Base-by-base conservation (phyloP, 2,888 invertebrate species). In the Masnerella sp. region DNA sequence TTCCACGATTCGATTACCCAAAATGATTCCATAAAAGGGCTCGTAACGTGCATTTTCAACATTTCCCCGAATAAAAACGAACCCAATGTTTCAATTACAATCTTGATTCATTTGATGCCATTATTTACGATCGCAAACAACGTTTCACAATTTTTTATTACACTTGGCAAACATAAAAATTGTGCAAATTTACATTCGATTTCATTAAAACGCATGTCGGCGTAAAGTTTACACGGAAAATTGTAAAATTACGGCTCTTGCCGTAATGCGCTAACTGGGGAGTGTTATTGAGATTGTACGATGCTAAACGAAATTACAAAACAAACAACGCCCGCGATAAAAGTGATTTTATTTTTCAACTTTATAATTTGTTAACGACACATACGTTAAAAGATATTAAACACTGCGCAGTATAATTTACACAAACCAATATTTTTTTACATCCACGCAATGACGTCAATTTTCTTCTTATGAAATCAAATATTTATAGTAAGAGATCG, bases 1-100 rank as follows among this genome's bases (percentile, higher is more conserved):
- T 69, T 61, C 54, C 45, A 11, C 20, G 47, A 69, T 61, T 69
- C 54, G 40, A 69, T 61, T 69, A 69, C 43, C 61, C 47, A 47
- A 69, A 69, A 36, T 47, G 61, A 69, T 30, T 54, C 22, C 11
- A 42, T 54, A 47, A 69, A 69, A 61, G 52, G 40, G 47, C 54
- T 34, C 42, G 54, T 43, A 61, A 61, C 34, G 47, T 52, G 69
- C 51, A 69, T 61, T 54, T 69, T 52, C n/a, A 69, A 36, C 47
- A 36, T 69, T 69, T 69, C 30, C 9, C 18, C 17, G 15, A 51
- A 58, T 11, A 58, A 49, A 58, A 47, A 17, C 14, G 49, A n/a
- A 8, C 45, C 22, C 15, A 34, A 11, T 18, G 45, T 38, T 65
- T 54, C 65, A 43, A 68, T 68, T 69, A 59, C 38, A 52, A 45